Conservation (phyloP, 2,888 invertebrate species). For the Petrolisthes manimaculis region DNA sequence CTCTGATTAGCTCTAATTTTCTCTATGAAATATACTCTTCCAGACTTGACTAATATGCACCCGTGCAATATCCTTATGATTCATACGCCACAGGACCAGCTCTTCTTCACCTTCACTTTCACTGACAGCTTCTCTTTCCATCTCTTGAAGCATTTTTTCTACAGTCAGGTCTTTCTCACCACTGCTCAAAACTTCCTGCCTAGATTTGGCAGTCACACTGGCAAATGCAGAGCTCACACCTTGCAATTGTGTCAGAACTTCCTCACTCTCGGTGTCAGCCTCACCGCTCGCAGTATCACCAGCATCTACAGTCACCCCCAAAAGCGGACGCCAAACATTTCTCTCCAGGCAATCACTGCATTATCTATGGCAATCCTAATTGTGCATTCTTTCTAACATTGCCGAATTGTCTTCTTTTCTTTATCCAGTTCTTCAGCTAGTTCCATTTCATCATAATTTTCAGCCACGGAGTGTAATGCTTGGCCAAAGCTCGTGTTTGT, state of each 20-base stretch:
- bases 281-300: background rate
- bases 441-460: background rate
- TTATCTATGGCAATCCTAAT: background rate
- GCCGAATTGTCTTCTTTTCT: background rate
- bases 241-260: background rate
- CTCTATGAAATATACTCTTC: too few species aligned
- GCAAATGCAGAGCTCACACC: slow-evolving; percentile 13
- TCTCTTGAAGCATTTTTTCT: background rate
- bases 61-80: background rate
- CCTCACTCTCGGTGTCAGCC: background rate
- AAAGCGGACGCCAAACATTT: background rate
- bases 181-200: background rate
- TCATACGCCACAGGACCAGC: background rate
- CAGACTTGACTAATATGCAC: too few species aligned
- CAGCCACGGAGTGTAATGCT: background rate
- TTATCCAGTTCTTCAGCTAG: slow-evolving; percentile 7
- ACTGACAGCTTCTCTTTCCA: background rate
- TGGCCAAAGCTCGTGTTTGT: background rate
- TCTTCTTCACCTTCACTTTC: slow-evolving; percentile 4
- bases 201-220: background rate
- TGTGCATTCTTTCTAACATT: background rate
- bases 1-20: too few species aligned
- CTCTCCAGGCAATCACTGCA: background rate
- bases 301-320: background rate
- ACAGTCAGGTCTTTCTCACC: background rate